Evolutionary conservation across 1,140 invertebrate genomes (phyloP), one percentile per base, ranked within the genome.

Genomic region (Listronotus oregonensis): DNA sequence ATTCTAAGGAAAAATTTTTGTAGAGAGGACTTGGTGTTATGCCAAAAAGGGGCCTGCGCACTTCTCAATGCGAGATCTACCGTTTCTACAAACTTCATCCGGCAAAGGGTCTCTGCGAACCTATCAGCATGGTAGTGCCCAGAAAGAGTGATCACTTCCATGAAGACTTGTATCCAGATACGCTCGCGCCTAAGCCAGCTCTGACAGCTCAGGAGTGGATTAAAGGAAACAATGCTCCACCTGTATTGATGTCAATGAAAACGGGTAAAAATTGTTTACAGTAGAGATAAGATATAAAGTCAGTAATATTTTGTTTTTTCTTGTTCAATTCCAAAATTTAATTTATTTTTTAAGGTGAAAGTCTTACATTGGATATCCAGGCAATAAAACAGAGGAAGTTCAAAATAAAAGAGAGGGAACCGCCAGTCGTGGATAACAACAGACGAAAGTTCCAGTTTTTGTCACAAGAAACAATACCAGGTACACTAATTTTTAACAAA

Each of bases 91-190:
- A 97, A 78, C 80, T 97, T 46, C 93, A 96, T 78, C 93, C 94
- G 0, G 92, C 90, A 32, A 88, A 92, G 62, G 89, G 89, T 17
- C 81, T 94, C 44, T 92, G 92, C 78, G 94, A 97, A 78, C 94
- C 94, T 15, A 90, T 97, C 66, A 91, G 93, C 6, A 96, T 97
- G 93, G 95, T 96, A 67, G 94, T 96, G 37, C 95, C 95, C 5
- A 82, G 95, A 71, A 96, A 85, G 71, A 85, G 82, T 15, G 83
- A 85, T 70, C 83, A 84, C 58, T 86, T 85, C 69, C 84, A 86
- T 85, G 91, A 93, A 73, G 96, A 98, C 80, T 81, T 98, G 32
- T 98, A 94, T 80, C 95, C 95, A 0, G 94, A 97, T 72, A 98
- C 96, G 5, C 85, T 88, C 7, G 90, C 92, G 58, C 87, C 89